Conservation (phyloP, 2,888 invertebrate genomes). For the Mythimna pallens region DNA sequence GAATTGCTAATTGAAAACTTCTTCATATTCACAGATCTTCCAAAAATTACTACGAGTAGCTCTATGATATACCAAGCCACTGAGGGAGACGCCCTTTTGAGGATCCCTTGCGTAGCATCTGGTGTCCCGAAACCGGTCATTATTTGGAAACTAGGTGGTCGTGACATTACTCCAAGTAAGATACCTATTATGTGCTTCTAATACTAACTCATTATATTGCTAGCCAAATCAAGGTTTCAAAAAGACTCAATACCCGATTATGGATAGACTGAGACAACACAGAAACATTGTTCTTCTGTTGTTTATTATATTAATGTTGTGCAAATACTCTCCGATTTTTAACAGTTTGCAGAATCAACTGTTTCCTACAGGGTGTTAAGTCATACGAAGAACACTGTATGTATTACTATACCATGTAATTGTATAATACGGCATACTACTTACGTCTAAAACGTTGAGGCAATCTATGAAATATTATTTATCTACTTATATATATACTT, state of each 20-base stretch:
- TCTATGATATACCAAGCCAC: slow-evolving; percentile 18
- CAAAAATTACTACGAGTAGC: slow-evolving; percentile 37
- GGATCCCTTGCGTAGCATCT: slow-evolving; percentile 42
- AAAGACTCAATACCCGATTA: neutral
- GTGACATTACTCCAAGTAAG: slow-evolving; percentile 35
- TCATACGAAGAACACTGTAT: too few species aligned
- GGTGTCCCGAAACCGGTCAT: slow-evolving; percentile 52
- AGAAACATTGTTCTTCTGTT: too few species aligned
- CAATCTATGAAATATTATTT: too few species aligned
- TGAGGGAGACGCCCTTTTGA: slow-evolving; percentile 46
- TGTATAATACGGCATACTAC: too few species aligned
- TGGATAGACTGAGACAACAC: neutral
- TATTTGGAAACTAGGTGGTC: slow-evolving; percentile 42
- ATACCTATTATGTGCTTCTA: neutral
- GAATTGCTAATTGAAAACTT: too few species aligned
- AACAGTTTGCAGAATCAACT: too few species aligned
- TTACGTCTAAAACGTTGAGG: too few species aligned
- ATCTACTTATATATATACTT: too few species aligned
- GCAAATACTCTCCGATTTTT: too few species aligned
- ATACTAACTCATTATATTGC: neutral
- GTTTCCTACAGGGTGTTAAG: too few species aligned
- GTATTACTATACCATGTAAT: too few species aligned
- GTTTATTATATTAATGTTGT: too few species aligned
- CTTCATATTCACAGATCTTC: slow-evolving; percentile 32
- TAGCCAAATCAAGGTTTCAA: neutral